Conservation (phyloP, 2,113 vertebrate species). For the Gallinago undulata region DNA sequence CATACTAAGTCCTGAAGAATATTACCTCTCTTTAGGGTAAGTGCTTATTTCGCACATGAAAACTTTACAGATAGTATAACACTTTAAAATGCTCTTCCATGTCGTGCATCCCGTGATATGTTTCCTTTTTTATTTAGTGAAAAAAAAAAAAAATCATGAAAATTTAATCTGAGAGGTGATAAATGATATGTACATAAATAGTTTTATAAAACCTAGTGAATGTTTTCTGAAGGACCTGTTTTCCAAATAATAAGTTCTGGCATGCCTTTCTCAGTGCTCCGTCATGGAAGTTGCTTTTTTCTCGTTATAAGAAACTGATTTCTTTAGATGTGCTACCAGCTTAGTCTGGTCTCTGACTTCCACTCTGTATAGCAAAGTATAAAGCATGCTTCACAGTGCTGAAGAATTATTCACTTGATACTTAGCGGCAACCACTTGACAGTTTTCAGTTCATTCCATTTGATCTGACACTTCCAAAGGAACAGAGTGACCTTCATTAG, state of each 20-base stretch:
- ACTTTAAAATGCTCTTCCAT: background rate
- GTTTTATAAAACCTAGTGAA: background rate
- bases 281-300: background rate
- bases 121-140: background rate
- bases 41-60: background rate
- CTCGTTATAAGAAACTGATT: background rate
- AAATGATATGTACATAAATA: background rate
- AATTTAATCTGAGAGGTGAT: background rate
- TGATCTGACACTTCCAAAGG: conserved; percentile 46
- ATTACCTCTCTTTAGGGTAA: background rate
- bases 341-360: conserved; percentile 13
- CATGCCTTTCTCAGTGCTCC: background rate
- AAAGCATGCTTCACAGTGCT: background rate
- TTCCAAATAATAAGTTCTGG: background rate
- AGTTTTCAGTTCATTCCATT: conserved; percentile 37
- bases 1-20: background rate
- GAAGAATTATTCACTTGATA: conserved; percentile 8
- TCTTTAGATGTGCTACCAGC: background rate
- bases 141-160: background rate
- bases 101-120: background rate
- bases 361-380: background rate
- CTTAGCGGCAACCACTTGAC: conserved; percentile 22
- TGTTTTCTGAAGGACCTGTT: background rate
- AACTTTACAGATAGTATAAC: background rate
- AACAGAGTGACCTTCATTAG: conserved; percentile 35